A percentile compares a stretch with the other conserved stretches of the same genome.
Evolutionary conservation across 2,797 vertebrate species (phyloP).

Genomic region (Chaunax sp.): DNA sequence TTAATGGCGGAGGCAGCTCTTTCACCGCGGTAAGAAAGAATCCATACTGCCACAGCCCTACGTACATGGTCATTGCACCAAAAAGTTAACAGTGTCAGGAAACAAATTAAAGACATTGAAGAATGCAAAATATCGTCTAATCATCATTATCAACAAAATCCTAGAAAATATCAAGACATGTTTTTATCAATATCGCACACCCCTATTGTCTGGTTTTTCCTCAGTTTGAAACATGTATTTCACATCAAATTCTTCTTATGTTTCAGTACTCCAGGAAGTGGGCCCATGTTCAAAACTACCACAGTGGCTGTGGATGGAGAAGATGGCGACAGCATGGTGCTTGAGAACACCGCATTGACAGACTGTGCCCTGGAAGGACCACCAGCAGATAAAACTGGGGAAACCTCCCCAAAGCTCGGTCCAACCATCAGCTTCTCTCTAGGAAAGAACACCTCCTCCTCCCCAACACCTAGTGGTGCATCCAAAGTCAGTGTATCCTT

Average conservation of each 20-base stretch:
- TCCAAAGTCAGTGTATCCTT: conserved; percentile 97
- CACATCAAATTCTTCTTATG: conserved; percentile 23
- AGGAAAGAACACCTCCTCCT: conserved; percentile 85
- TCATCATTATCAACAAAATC: too few relatives aligned
- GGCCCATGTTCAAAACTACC: conserved; percentile 98
- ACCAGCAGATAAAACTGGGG: conserved; percentile 62
- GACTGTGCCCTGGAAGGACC: conserved; percentile 67
- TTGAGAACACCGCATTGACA: conserved; percentile 72
- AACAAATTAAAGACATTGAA: too few relatives aligned
- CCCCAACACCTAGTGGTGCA: conserved; percentile 75
- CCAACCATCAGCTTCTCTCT: conserved; percentile 87
- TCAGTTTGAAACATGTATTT: not conserved
- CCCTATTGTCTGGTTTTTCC: too few relatives aligned
- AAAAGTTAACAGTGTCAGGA: too few relatives aligned
- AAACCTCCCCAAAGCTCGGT: conserved; percentile 77
- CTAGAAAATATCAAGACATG: too few relatives aligned
- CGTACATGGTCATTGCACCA: too few relatives aligned
- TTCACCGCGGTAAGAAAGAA: too few relatives aligned
- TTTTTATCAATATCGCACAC: not conserved
- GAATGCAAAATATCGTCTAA: too few relatives aligned
- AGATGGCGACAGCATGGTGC: conserved; percentile 73
- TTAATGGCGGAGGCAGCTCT: too few relatives aligned
- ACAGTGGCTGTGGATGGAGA: conserved; percentile 94
- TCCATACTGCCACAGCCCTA: too few relatives aligned
- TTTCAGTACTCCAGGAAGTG: conserved; percentile 93